Evolutionary conservation across 2,888 invertebrate genomes (phyloP), one percentile per base, ranked within the genome.

Genomic region (Teinopalpus imperialis): DNA sequence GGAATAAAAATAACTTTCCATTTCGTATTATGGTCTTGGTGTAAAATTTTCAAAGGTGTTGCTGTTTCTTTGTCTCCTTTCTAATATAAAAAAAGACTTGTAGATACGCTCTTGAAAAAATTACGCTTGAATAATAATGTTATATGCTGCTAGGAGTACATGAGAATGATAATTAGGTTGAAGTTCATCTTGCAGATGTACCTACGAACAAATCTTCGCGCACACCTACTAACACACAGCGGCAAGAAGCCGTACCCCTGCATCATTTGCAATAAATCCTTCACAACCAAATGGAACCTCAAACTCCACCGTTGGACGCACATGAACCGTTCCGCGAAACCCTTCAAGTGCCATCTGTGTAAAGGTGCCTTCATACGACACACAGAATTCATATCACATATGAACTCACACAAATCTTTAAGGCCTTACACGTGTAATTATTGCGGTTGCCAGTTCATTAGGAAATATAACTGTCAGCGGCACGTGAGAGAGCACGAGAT

Each of bases 271-370:
- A 94, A 93, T 68, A 96, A 96, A 72, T 90, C 93, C 18, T 97
- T 97, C 85, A 94, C 94, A 57, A 96, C 96, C 57, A 95, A 95
- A 74, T 97, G 96, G 95, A 97, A 97, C 83, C 90, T 97, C 39
- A 95, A 96, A 70, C 90, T 95, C 57, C 97, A 97, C 82, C 93
- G 94, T 56, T 96, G 96, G 96, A 95, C 95, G 37, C 97, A 97
- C 81, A 94, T 94, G 43, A 93, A 94, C 39, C 93, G 96, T 51
- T 93, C 94, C 8, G 91, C 94, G 16, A 96, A 96, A 69, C 97
- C 97, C 0, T 96, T 90, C 87, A 96, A 96, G 74, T 97, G 97
- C 80, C 91, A 91, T 53, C 90, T 93, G 57, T 97, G 97, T 77
- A 94, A 94, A 61, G 94, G 94, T 45, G 96, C 96, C 9, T 97